Evolutionary conservation across 2,888 invertebrate genomes (phyloP), one percentile per base, ranked within the genome.

Genomic region (Drosophila neutralis): DNA sequence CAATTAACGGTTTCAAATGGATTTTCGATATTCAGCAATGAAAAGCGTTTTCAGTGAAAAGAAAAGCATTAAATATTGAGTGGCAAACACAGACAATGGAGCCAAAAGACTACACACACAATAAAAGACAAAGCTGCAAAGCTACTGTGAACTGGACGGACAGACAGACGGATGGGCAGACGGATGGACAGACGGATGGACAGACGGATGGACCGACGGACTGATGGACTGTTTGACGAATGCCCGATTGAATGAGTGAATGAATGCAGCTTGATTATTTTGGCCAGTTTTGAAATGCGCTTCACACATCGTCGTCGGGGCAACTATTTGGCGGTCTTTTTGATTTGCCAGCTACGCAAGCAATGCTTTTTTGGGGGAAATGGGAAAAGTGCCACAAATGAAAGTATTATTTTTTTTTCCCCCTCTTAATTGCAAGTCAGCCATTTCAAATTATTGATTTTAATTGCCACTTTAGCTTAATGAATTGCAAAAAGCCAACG

Each of bases 1-100:
- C 77, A 76, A 80, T 80, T 79, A 79, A 76, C 73, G 73, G 73
- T 70, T 73, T 61, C 59, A 15, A 45, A 45, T 45, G 24, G 8
- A 68, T 80, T 80, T 80, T 73, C 54, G 31, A 80, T 69, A 48
- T 64, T 36, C 68, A 49, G 40, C 33, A 62, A 31, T 40, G 38
- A 53, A 61, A 71, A 76, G 57, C 29, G 42, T 49, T 6, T 33
- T 11, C 33, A 33, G 33, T 40, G 38, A 53, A 61, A 71, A 76
- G 57, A 63, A 73, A 57, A 58, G 58, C 60, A 63, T 68, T 38
- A 60, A 49, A 45, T 11, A 24, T 21, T 52, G 52, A 52, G 21
- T 52, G 45, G 21, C 31, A 45, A 35, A 2, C 29, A 49, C 48
- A 49, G 61, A 24, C 63, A 67, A 67, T 61, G 67, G 57, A 71